These are phyloP conservation scores for Drosophila kokeensis DNA, from an alignment of 2,888 invertebrate genomes.

Conservation along the genomic window DNA sequence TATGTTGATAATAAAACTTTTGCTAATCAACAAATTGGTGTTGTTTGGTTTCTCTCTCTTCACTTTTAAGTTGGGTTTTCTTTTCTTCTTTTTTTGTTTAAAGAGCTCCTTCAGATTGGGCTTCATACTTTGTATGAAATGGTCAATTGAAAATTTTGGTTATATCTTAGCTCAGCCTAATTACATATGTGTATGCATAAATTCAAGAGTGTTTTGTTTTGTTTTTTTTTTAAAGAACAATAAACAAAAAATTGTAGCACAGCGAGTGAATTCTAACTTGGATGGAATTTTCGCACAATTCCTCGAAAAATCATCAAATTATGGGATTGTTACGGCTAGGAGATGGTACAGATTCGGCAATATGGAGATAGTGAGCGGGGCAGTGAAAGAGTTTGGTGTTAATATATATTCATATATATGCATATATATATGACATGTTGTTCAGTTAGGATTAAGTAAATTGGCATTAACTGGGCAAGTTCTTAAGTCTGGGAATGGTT, in stretches of 20 bases:
- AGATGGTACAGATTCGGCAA: conserved; percentile 29
- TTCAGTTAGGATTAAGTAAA: conserved; percentile 36
- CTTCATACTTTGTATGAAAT: conserved; percentile 64
- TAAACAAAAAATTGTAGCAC: conserved; percentile 48
- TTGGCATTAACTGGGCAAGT: conserved; percentile 53
- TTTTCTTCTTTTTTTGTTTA: conserved; percentile 16
- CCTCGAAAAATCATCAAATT: conserved; percentile 56
- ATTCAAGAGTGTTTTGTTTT: conserved; percentile 46
- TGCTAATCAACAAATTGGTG: conserved; percentile 74
- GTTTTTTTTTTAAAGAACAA: conserved; percentile 14
- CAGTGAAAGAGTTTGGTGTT: conserved; percentile 32
- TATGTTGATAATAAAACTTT: conserved; percentile 63
- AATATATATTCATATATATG: conserved; percentile 9
- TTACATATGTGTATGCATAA: conserved; percentile 47
- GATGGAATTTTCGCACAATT: conserved; percentile 48
- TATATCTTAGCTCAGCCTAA: conserved; percentile 38
- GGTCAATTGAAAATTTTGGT: conserved; percentile 32
- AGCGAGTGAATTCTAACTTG: conserved; percentile 45
- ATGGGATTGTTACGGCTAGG: conserved; percentile 6
- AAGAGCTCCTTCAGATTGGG: conserved; percentile 29
- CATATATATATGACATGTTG: conserved; percentile 11
- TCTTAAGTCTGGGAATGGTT: conserved; percentile 20
- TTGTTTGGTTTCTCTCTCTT: conserved; percentile 42
- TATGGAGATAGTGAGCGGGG: conserved; percentile 24
- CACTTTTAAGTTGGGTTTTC: conserved; percentile 23